phyloP scores from a whole-genome alignment of 1,140 invertebrate genomes.

The Cotesia typhae region DNA sequence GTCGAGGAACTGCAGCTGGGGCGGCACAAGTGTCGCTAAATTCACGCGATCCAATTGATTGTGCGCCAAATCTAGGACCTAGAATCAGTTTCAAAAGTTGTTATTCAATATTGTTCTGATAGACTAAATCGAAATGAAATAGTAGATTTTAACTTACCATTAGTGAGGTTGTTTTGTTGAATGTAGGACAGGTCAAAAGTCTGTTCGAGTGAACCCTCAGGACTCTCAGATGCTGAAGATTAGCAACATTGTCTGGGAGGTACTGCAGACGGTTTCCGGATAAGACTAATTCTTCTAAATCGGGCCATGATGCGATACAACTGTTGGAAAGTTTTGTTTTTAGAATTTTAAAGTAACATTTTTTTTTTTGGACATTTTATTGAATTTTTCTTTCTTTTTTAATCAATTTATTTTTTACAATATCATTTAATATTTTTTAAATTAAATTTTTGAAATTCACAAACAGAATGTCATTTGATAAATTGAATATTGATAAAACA shows the following conservation, averaged over 20 bases:
- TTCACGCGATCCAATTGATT: slow-evolving; percentile 84
- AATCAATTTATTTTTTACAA: no score
- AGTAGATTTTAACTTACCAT: slow-evolving; percentile 63
- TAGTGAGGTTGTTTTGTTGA: slow-evolving; percentile 76
- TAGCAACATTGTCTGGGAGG: slow-evolving; percentile 79
- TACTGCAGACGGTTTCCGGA: slow-evolving; percentile 83
- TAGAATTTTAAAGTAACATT: no score
- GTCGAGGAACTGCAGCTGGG: slow-evolving; percentile 84
- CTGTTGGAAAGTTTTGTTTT: slow-evolving; percentile 49
- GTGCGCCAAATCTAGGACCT: slow-evolving; percentile 84
- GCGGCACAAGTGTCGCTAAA: slow-evolving; percentile 77
- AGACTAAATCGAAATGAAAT: background rate
- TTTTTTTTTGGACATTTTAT: no score
- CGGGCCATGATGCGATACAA: slow-evolving; percentile 77
- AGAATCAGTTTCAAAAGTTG: slow-evolving; percentile 7
- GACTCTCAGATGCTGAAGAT: slow-evolving; percentile 76
- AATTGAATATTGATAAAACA: no score
- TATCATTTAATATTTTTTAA: no score
- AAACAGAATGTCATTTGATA: no score
- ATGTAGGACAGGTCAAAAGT: slow-evolving; percentile 76
- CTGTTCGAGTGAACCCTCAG: slow-evolving; percentile 85
- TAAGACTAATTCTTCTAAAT: slow-evolving; percentile 82
- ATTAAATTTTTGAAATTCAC: no score
- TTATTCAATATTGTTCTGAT: background rate
- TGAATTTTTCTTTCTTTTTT: no score